phyloP scores from a whole-genome alignment of 1,140 invertebrate genomes.

The Monomorium pharaonis region DNA sequence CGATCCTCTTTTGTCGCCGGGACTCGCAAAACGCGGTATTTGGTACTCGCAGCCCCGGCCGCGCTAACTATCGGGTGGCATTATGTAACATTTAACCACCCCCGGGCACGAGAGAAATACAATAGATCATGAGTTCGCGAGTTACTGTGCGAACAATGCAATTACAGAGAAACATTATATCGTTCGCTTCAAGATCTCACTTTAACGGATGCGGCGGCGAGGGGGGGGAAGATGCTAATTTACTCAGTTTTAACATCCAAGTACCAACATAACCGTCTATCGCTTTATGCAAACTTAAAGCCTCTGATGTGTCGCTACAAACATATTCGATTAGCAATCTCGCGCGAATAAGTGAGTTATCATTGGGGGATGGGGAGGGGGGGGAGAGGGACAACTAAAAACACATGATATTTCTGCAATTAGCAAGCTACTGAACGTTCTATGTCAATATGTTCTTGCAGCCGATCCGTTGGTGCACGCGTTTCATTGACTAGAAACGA shows the following conservation, averaged over 20 bases:
- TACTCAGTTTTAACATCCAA: slow-evolving; percentile 38
- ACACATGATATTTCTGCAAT: neutral
- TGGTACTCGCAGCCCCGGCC: slow-evolving; percentile 4
- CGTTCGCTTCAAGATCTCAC: slow-evolving; percentile 35
- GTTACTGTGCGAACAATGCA: slow-evolving; percentile 46
- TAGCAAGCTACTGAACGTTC: neutral
- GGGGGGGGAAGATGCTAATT: slow-evolving; percentile 56
- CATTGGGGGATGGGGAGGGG: too few species aligned
- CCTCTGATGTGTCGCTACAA: neutral
- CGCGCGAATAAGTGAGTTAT: neutral
- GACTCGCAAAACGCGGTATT: slow-evolving; percentile 25
- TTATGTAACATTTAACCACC: slow-evolving; percentile 60
- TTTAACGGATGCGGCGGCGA: slow-evolving; percentile 17
- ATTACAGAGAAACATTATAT: slow-evolving; percentile 62
- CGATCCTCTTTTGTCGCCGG: slow-evolving; percentile 65
- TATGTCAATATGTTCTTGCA: neutral
- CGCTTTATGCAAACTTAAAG: slow-evolving; percentile 13
- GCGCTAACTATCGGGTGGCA: slow-evolving; percentile 45
- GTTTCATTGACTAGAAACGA: neutral
- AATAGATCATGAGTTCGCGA: slow-evolving; percentile 56
- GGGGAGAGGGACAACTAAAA: too few species aligned
- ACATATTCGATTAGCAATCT: slow-evolving; percentile 6
- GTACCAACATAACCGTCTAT: slow-evolving; percentile 6
- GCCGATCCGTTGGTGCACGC: neutral
- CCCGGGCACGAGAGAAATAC: slow-evolving; percentile 11